phyloP scores from a whole-genome alignment of 2,888 invertebrate genomes.

The Seira musarum region DNA sequence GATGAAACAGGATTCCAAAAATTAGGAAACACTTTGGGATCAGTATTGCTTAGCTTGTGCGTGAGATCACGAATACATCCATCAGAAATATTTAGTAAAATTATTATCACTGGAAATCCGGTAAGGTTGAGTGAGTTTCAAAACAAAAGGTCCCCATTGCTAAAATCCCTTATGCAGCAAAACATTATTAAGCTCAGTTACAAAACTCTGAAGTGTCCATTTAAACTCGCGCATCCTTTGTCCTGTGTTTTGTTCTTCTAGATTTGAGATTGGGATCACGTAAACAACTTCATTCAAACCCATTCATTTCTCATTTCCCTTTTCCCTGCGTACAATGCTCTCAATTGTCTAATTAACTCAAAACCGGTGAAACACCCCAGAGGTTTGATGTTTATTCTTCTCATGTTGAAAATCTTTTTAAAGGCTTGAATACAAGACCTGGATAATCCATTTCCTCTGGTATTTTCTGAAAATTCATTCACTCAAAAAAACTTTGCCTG shows the following conservation, averaged over 20 bases:
- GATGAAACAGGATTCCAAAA: constrained; percentile 59
- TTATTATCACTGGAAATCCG: constrained; percentile 24
- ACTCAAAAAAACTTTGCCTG: constrained; percentile 23
- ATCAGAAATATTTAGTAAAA: neutral
- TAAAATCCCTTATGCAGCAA: too few relatives aligned
- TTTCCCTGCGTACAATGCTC: constrained; percentile 38
- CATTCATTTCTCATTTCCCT: constrained; percentile 43
- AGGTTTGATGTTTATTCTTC: constrained; percentile 9
- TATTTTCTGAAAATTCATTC: constrained; percentile 24
- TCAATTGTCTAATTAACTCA: constrained; percentile 68
- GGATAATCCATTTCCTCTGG: neutral
- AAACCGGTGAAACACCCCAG: constrained; percentile 42
- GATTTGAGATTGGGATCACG: constrained; percentile 39
- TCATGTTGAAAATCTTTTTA: neutral
- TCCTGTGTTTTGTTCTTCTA: too few relatives aligned
- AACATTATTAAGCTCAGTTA: too few relatives aligned
- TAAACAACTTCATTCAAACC: constrained; percentile 59
- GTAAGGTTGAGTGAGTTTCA: neutral
- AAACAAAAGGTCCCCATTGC: too few relatives aligned
- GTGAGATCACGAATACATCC: neutral
- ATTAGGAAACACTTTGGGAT: constrained; percentile 66
- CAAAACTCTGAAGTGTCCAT: too few relatives aligned
- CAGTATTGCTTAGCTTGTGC: too few relatives aligned
- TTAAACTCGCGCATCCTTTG: too few relatives aligned
- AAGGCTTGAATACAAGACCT: neutral